Evolutionary conservation across 1,140 invertebrate species (phyloP).

Genomic region (Stegodyphus mimosarum): DNA sequence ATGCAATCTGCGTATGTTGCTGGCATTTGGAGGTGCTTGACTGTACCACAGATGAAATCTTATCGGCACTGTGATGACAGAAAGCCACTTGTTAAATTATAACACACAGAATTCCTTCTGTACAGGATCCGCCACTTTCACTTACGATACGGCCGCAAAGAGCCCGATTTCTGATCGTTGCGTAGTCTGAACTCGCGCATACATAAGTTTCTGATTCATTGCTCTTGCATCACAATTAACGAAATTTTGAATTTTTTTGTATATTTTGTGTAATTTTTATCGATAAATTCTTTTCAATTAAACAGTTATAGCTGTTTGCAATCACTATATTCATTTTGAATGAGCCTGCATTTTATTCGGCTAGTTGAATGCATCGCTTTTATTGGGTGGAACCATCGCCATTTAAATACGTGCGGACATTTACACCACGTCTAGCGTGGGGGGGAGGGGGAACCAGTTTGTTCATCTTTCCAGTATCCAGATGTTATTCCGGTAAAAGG

Average conservation of each 20-base stretch:
- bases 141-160: neutral
- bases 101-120: neutral
- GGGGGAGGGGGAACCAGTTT: too few species aligned
- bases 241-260: constrained; percentile 6
- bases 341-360: neutral
- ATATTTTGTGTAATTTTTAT: constrained; percentile 1
- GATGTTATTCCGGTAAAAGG: too few species aligned
- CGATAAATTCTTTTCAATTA: neutral
- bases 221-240: neutral
- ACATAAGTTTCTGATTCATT: neutral
- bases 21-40: constrained; percentile 6
- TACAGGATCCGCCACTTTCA: neutral
- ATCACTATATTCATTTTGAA: too few species aligned
- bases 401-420: too few species aligned
- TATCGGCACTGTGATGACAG: constrained; percentile 1
- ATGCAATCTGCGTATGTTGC: constrained; percentile 13
- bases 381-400: too few species aligned
- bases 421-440: too few species aligned
- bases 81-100: constrained; percentile 5
- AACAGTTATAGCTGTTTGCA: too few species aligned
- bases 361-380: too few species aligned
- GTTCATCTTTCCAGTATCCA: too few species aligned
- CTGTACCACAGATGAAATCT: constrained; percentile 9
- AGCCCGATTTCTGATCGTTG: neutral
- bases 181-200: neutral